Conservation (phyloP, 2,113 vertebrate genomes). For the Motacilla tschutschensis region DNA sequence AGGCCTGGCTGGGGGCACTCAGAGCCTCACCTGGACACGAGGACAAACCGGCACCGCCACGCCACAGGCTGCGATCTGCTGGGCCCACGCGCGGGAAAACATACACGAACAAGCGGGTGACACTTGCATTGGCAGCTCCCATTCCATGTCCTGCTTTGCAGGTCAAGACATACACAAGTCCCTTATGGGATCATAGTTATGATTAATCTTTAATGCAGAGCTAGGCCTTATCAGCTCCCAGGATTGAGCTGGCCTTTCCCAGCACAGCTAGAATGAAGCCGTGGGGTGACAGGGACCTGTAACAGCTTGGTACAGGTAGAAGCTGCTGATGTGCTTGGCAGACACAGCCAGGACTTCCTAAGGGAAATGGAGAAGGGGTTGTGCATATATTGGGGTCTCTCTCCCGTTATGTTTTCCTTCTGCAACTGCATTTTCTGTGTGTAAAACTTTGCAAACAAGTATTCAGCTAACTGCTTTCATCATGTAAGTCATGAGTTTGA, state of each 20-base stretch:
- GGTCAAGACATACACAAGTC: not conserved
- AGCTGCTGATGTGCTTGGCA: not conserved
- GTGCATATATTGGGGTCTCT: not conserved
- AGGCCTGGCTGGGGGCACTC: not conserved
- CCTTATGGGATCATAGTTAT: not conserved
- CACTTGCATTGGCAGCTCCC: not conserved
- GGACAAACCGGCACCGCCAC: not conserved
- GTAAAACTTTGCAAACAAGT: not conserved
- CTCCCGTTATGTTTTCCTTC: not conserved
- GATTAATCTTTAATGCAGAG: not conserved
- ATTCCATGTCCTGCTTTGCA: not conserved
- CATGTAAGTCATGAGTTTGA: conserved; percentile 56
- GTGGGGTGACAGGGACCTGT: not conserved
- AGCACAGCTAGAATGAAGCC: not conserved
- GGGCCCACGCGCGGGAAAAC: not conserved
- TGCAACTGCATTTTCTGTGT: not conserved
- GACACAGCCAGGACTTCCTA: not conserved
- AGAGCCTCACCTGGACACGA: not conserved
- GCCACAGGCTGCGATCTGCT: not conserved
- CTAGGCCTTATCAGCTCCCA: not conserved
- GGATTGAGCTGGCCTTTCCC: not conserved
- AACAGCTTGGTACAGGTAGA: not conserved
- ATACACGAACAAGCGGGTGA: not conserved
- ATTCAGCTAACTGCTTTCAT: conserved; percentile 31
- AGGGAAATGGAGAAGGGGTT: not conserved